Conservation (phyloP, 1,140 invertebrate species). For the Heliconius himera region DNA sequence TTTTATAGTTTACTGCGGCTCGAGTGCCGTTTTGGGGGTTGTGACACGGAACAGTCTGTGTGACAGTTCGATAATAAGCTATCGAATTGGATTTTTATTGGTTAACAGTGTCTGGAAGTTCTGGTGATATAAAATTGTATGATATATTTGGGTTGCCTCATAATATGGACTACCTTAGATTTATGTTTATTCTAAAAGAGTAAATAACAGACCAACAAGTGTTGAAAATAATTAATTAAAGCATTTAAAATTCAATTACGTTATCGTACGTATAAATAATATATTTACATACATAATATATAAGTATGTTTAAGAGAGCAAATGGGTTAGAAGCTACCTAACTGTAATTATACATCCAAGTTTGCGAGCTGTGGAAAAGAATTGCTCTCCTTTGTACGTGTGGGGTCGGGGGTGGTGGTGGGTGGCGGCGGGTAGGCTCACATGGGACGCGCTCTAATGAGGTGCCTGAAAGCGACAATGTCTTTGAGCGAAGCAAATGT, state of each 20-base stretch:
- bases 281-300: background rate
- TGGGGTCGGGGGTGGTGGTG: conserved; percentile 34
- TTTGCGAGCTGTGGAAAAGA: conserved; percentile 77
- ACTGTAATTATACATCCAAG: conserved; percentile 78
- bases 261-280: background rate
- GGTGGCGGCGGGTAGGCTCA: conserved; percentile 65
- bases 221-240: background rate
- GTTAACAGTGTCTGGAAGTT: conserved; percentile 49
- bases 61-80: conserved; percentile 61
- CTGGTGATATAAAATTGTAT: background rate
- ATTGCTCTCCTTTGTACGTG: conserved; percentile 68
- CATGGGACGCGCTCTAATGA: conserved; percentile 80
- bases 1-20: conserved; percentile 73
- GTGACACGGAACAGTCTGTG: conserved; percentile 59
- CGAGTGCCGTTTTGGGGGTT: conserved; percentile 60
- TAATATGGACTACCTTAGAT: background rate
- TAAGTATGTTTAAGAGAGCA: background rate
- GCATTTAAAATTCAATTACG: background rate
- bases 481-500: conserved; percentile 80
- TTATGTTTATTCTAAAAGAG: background rate
- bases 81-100: conserved; percentile 69
- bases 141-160: background rate
- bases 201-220: background rate
- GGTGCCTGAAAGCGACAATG: conserved; percentile 81
- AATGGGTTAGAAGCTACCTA: conserved; percentile 55